Conservation (phyloP, 2,797 vertebrate genomes). For the Lerista edwardsae region DNA sequence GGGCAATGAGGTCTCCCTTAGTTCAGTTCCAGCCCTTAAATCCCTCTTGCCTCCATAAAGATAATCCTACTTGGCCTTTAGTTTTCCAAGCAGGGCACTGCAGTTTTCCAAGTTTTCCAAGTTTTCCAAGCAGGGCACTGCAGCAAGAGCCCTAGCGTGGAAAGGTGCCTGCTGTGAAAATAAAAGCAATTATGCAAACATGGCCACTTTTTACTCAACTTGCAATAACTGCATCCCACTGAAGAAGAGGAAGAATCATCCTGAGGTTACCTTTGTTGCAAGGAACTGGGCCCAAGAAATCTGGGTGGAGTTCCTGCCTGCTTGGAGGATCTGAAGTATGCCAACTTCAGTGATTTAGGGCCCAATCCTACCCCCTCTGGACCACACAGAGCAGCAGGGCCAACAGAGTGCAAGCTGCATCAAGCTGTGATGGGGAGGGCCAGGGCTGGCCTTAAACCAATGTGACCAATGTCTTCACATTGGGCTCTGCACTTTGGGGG, state of each 20-base stretch:
- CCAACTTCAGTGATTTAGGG: neutral
- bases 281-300: slow-evolving; percentile 28
- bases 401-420: too few species aligned
- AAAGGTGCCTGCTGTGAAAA: neutral
- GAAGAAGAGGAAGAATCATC: slow-evolving; percentile 36
- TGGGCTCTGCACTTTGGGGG: too few species aligned
- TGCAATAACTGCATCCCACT: neutral
- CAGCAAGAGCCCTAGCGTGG: neutral
- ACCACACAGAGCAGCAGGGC: too few species aligned
- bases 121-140: too few species aligned
- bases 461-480: too few species aligned
- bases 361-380: too few species aligned
- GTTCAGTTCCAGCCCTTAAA: neutral
- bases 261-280: slow-evolving; percentile 11
- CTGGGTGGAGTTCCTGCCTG: slow-evolving; percentile 38
- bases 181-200: slow-evolving; percentile 21
- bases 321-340: neutral
- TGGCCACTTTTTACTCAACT: slow-evolving; percentile 31
- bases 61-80: neutral
- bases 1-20: neutral
- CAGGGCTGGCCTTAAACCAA: too few species aligned
- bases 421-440: too few species aligned
- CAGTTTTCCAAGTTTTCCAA: too few species aligned
- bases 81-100: too few species aligned
- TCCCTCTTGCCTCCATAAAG: slow-evolving; percentile 2